phyloP scores from a whole-genome alignment of 2,888 invertebrate species.

The Heteropelma amictum region DNA sequence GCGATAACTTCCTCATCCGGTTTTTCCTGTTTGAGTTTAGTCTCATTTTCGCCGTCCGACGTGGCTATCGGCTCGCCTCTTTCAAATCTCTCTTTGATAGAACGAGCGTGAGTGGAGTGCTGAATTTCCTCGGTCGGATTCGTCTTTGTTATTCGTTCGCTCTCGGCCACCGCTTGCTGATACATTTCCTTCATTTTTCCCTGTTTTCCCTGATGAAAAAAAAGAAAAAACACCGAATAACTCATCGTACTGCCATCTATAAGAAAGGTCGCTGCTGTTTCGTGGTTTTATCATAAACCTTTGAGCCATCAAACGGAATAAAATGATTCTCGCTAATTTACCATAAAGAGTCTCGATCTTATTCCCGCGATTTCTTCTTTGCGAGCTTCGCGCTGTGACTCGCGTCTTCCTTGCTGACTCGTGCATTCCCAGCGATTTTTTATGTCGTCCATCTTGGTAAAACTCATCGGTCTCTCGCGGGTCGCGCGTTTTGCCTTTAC shows the following conservation, averaged over 20 bases:
- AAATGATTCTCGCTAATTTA: constrained; percentile 68
- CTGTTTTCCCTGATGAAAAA: constrained; percentile 86
- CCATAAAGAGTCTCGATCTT: constrained; percentile 90
- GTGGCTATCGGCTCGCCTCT: constrained; percentile 84
- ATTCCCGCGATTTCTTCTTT: constrained; percentile 94
- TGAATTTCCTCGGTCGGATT: constrained; percentile 76
- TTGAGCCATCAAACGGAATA: no score
- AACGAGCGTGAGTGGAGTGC: constrained; percentile 79
- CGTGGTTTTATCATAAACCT: no score
- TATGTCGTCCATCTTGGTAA: constrained; percentile 91
- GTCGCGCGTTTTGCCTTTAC: constrained; percentile 80
- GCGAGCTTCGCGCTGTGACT: constrained; percentile 87
- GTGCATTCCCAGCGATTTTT: constrained; percentile 87
- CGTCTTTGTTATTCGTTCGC: constrained; percentile 81
- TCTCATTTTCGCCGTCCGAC: constrained; percentile 81
- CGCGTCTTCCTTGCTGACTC: constrained; percentile 75
- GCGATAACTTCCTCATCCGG: constrained; percentile 88
- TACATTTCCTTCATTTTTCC: constrained; percentile 95
- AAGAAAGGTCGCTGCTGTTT: no score
- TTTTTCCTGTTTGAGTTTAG: constrained; percentile 80
- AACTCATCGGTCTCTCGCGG: constrained; percentile 88
- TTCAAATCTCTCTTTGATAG: constrained; percentile 89
- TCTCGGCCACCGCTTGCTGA: constrained; percentile 92
- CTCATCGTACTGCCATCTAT: no score
- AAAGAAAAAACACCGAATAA: no score